These are phyloP conservation scores for Megaceryle alcyon DNA, from an alignment of 2,797 vertebrate species.

Conservation along the genomic window DNA sequence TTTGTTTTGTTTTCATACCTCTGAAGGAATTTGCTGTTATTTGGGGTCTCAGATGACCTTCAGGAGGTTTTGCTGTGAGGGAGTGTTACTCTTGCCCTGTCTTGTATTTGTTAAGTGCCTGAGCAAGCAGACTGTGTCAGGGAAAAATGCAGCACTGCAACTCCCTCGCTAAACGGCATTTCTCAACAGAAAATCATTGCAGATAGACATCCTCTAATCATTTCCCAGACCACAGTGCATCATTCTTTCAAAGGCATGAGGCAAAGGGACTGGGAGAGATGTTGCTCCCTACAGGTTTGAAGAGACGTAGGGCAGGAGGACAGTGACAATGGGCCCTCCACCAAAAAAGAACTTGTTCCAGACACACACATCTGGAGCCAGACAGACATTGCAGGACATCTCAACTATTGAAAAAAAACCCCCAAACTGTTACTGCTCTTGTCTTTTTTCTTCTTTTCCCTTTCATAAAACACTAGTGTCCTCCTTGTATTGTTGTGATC, in stretches of 20 bases:
- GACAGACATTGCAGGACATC: neutral
- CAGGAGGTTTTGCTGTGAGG: neutral
- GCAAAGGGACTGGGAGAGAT: neutral
- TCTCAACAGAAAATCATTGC: neutral
- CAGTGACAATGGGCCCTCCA: accelerated
- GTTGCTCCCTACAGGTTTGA: neutral
- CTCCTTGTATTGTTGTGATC: neutral
- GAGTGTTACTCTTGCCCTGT: neutral
- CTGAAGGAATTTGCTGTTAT: neutral
- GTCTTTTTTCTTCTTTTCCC: neutral
- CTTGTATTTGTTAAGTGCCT: neutral
- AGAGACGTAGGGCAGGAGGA: neutral
- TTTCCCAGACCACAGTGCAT: neutral
- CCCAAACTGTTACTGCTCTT: neutral
- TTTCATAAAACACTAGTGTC: neutral
- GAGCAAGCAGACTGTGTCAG: neutral
- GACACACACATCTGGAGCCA: accelerated
- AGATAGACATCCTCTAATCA: neutral
- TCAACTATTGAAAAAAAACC: neutral
- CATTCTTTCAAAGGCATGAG: neutral
- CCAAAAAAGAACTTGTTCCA: neutral
- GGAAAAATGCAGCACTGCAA: neutral
- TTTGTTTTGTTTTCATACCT: neutral
- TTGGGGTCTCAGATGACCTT: neutral
- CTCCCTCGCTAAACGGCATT: neutral